Evolutionary conservation across 2,888 invertebrate genomes (phyloP), one percentile per base, ranked within the genome.

Genomic region (Thysanoteuthis rhombus): DNA sequence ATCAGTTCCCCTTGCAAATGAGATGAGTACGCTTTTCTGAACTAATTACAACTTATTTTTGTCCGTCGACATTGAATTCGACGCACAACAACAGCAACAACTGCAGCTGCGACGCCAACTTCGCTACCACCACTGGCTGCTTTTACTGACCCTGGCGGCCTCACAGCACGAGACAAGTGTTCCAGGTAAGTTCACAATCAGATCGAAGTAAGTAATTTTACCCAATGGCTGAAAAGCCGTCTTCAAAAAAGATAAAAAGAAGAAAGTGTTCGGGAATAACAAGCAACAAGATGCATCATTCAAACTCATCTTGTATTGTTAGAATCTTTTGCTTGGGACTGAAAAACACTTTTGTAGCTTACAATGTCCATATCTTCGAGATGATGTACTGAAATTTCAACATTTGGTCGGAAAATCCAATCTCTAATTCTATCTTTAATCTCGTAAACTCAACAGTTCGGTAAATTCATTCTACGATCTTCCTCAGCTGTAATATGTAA

Each of bases 1-100:
- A 75, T 75, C 75, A 75, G 75, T n/a, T 19, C n/a, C n/a, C 16
- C 75, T 75, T n/a, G 75, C 75, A 75, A 75, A 75, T n/a, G n/a
- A 75, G 75, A 75, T 75, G 75, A 75, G 75, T n/a, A 75, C 75
- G 75, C 75, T 75, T 75, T 75, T 75, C n/a, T 75, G 75, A n/a
- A n/a, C 75, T 75, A 75, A 75, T 75, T 75, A n/a, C 75, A 75
- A 75, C 75, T 75, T 75, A 75, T 75, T 75, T 75, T 75, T 75
- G 75, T 75, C n/a, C n/a, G n/a, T n/a, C n/a, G n/a, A 5, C 75
- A 75, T n/a, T 75, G 75, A 75, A n/a, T n/a, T 32, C n/a, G 32
- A 32, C 28, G n/a, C 75, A 75, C n/a, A 75, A 75, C 75, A 75
- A 75, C 75, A n/a, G 25, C 32, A 58, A 28, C 58, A 58, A 58